These are phyloP conservation scores for Diabrotica virgifera DNA, from an alignment of 1,140 invertebrate genomes.

Conservation along the genomic window DNA sequence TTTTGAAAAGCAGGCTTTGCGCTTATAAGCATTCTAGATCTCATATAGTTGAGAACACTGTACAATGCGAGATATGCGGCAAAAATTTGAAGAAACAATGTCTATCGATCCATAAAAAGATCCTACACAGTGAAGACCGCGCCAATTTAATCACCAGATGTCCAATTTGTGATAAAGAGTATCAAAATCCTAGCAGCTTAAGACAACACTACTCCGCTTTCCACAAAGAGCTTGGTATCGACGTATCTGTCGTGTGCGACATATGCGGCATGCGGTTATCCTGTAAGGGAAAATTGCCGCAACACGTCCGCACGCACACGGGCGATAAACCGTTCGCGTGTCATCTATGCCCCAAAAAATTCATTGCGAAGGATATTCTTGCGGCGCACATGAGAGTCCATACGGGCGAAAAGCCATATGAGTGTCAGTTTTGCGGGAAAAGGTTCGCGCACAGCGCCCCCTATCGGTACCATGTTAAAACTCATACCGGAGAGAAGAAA, in stretches of 20 bases:
- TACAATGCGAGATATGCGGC: slow-evolving; percentile 36
- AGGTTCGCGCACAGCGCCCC: slow-evolving; percentile 66
- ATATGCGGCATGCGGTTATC: slow-evolving; percentile 15
- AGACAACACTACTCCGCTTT: slow-evolving; percentile 26
- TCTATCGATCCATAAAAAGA: slow-evolving; percentile 36
- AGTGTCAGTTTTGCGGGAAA: slow-evolving; percentile 71
- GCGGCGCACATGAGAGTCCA: slow-evolving; percentile 69
- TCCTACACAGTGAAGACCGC: slow-evolving; percentile 22
- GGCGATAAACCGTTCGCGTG: slow-evolving; percentile 22
- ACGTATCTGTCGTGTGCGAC: slow-evolving; percentile 22
- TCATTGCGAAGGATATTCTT: slow-evolving; percentile 17
- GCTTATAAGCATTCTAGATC: slow-evolving; percentile 42
- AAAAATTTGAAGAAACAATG: slow-evolving; percentile 37
- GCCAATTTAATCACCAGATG: slow-evolving; percentile 33
- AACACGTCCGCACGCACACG: slow-evolving; percentile 8
- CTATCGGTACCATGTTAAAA: slow-evolving; percentile 23
- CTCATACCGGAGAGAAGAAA: slow-evolving; percentile 21
- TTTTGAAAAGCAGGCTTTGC: slow-evolving; percentile 44
- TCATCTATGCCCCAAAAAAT: slow-evolving; percentile 24
- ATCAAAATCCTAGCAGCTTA: slow-evolving; percentile 39
- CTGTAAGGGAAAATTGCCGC: slow-evolving; percentile 11
- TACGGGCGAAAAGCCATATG: slow-evolving; percentile 77
- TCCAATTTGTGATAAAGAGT: slow-evolving; percentile 38
- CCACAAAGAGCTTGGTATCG: slow-evolving; percentile 28
- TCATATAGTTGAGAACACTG: slow-evolving; percentile 29